Conservation (phyloP, 2,888 invertebrate genomes). For the Acrocyrtus sp. region DNA sequence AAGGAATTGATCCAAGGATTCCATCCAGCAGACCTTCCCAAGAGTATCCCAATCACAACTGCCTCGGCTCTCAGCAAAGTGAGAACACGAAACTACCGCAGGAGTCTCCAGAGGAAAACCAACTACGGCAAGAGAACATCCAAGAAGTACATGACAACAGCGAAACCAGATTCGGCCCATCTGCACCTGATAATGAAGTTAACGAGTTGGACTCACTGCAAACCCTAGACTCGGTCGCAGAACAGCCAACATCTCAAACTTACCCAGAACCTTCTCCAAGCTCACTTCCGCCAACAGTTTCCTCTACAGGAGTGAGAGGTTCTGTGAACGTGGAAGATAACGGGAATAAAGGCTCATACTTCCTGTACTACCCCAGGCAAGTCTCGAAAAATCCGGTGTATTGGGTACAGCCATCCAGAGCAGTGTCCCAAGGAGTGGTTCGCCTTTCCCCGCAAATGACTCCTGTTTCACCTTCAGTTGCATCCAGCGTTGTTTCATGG, state of each 20-base stretch:
- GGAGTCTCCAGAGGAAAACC: not conserved
- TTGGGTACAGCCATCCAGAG: constrained; percentile 69
- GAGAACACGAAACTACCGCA: not conserved
- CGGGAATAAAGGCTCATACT: constrained; percentile 45
- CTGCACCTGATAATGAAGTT: not conserved
- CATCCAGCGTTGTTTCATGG: constrained; percentile 37
- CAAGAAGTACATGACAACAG: not conserved
- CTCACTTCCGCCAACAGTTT: not conserved
- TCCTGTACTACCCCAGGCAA: constrained; percentile 56
- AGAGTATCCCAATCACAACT: not conserved
- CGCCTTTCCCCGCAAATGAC: constrained; percentile 65
- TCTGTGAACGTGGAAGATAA: constrained; percentile 22
- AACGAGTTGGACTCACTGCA: not conserved
- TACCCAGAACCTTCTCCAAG: constrained; percentile 2
- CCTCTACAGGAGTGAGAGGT: constrained; percentile 20
- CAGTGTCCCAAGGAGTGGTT: constrained; percentile 75
- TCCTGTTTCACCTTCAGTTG: constrained; percentile 28
- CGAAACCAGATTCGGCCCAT: not conserved
- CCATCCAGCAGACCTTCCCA: constrained; percentile 1
- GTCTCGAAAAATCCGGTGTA: constrained; percentile 57
- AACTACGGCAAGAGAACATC: not conserved
- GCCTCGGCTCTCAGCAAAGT: not conserved
- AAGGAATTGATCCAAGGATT: constrained; percentile 39
- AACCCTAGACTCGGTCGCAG: not conserved
- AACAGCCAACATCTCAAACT: not conserved